Percentiles rank a stretch among this genome's conserved stretches.
These are phyloP conservation scores for Epinephelus fuscoguttatus DNA, from an alignment of 2,113 vertebrate species.

Conservation along the genomic window DNA sequence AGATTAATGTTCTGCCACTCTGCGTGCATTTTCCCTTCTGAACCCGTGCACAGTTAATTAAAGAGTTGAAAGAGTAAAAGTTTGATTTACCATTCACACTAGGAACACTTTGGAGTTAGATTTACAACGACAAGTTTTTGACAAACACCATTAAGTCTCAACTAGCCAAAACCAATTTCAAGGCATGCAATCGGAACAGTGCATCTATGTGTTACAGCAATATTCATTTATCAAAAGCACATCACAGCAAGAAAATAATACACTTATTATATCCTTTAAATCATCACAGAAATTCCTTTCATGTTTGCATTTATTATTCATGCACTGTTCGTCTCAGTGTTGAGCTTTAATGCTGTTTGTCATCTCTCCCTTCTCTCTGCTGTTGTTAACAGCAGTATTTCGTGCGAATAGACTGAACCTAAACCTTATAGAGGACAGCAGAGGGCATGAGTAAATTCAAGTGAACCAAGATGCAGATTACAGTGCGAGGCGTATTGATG, in stretches of 20 bases:
- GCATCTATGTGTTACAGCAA: background rate
- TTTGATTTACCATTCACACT: background rate
- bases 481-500: background rate
- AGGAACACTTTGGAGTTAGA: background rate
- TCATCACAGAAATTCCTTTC: background rate
- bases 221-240: slow-evolving; percentile 1
- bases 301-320: background rate
- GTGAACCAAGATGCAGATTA: slow-evolving; percentile 10
- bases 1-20: background rate
- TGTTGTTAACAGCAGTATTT: background rate
- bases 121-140: background rate
- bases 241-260: background rate
- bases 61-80: background rate
- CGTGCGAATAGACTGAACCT: background rate
- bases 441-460: background rate
- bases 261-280: background rate
- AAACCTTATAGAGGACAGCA: background rate
- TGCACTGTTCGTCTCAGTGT: background rate
- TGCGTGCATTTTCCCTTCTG: background rate
- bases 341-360: background rate
- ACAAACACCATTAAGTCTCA: background rate
- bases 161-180: background rate
- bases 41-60: background rate
- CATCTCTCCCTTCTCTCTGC: background rate
- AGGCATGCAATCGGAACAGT: background rate